Evolutionary conservation across 30 jellyfish, hydroid and myxozoan species (phyloP).

Genomic region (Chrysaora quinquecirrha): DNA sequence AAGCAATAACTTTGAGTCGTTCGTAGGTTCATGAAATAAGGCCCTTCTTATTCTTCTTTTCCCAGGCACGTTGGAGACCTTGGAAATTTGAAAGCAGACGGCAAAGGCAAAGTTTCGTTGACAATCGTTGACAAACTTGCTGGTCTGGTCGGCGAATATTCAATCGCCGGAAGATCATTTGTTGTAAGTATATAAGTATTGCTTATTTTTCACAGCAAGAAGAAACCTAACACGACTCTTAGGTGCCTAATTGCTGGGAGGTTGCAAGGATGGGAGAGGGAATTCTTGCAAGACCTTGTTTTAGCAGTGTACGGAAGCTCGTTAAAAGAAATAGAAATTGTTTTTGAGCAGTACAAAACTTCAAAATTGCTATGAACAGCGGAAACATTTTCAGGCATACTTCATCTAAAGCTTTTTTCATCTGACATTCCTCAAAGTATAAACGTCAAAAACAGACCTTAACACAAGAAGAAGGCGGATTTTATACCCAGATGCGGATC

Average conservation of each 20-base stretch:
- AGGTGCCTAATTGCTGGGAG: not conserved
- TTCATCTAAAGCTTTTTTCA: not conserved
- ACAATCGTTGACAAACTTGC: conserved; percentile 55
- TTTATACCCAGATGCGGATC: too few relatives aligned
- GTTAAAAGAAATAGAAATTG: too few relatives aligned
- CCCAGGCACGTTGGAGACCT: conserved; percentile 86
- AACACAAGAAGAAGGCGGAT: too few relatives aligned
- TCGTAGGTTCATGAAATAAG: too few relatives aligned
- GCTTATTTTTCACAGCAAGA: not conserved
- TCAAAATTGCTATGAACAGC: too few relatives aligned
- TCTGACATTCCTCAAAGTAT: not conserved
- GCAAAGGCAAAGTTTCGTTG: conserved; percentile 42
- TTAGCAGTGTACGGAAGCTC: too few relatives aligned
- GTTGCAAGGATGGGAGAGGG: not conserved
- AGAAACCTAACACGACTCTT: not conserved
- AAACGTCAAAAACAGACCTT: too few relatives aligned
- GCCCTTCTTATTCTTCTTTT: too few relatives aligned
- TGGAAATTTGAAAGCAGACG: conserved; percentile 64
- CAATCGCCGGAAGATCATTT: conserved; percentile 76
- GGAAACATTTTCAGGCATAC: not conserved
- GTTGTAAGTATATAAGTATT: conserved; percentile 46
- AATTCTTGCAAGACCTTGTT: not conserved
- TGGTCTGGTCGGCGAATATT: conserved; percentile 36
- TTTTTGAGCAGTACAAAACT: too few relatives aligned
- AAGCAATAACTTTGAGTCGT: too few relatives aligned